Conservation (phyloP, 2,113 vertebrate genomes). For the Tamias sibiricus region DNA sequence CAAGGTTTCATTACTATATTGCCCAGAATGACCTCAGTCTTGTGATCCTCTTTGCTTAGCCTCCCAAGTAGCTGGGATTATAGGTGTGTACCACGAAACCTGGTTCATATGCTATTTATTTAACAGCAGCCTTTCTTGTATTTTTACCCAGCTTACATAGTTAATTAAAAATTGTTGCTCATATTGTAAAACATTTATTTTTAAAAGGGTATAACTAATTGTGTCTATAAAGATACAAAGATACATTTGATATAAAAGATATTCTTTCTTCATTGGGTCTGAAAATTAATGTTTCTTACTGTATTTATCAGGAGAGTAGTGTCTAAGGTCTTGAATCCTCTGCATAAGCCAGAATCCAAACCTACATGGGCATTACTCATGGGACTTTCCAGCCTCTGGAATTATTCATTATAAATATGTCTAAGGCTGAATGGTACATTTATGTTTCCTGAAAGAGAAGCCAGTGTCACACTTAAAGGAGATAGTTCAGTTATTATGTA, state of each 20-base stretch:
- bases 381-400: neutral
- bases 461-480: slow-evolving; percentile 34
- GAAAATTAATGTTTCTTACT: slow-evolving; percentile 23
- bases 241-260: neutral
- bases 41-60: neutral
- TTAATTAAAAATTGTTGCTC: slow-evolving; percentile 20
- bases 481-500: slow-evolving; percentile 26
- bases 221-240: neutral
- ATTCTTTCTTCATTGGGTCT: neutral
- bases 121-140: neutral
- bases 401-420: slow-evolving; percentile 51
- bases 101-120: neutral
- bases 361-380: neutral
- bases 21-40: neutral
- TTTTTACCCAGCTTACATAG: neutral
- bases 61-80: neutral
- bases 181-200: neutral
- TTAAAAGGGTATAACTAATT: neutral
- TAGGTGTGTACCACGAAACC: neutral
- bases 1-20: neutral
- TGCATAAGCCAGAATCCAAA: neutral
- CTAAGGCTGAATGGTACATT: neutral
- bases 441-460: neutral
- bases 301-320: neutral
- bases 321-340: neutral